phyloP scores from a whole-genome alignment of 2,797 vertebrate genomes.

The Spinibarbus caldwelli region DNA sequence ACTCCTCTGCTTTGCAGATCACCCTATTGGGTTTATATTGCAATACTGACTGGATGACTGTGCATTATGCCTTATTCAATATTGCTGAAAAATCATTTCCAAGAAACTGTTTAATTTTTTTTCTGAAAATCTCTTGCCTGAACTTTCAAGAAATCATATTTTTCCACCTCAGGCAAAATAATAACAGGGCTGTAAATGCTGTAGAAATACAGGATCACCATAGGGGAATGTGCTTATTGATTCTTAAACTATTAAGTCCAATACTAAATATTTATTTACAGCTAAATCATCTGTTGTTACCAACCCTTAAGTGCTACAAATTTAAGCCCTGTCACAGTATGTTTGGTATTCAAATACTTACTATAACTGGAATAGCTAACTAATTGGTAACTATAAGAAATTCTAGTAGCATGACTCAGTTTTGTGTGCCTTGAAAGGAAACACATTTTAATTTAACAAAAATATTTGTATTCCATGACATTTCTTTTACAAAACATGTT shows the following conservation, averaged over 20 bases:
- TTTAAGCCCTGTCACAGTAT: not conserved
- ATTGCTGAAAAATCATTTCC: not conserved
- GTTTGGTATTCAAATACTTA: not conserved
- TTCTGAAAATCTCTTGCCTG: not conserved
- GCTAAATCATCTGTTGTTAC: not conserved
- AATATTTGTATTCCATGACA: not conserved
- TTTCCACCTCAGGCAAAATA: not conserved
- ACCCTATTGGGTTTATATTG: not conserved
- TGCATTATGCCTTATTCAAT: not conserved
- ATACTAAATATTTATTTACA: not conserved
- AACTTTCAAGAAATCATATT: constrained; percentile 7
- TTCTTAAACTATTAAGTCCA: not conserved
- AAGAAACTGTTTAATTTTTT: not conserved
- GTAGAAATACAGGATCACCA: not conserved
- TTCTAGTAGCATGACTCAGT: not conserved
- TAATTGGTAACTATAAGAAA: not conserved
- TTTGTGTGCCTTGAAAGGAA: not conserved
- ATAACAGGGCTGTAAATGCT: not conserved
- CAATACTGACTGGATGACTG: not conserved
- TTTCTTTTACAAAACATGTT: not conserved
- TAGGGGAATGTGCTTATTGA: not conserved
- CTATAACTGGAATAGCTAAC: not conserved
- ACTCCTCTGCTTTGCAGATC: not conserved
- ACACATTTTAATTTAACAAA: not conserved
- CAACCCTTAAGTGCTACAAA: not conserved